Conservation (phyloP, 1,140 invertebrate species). For the Ips nitidus region DNA sequence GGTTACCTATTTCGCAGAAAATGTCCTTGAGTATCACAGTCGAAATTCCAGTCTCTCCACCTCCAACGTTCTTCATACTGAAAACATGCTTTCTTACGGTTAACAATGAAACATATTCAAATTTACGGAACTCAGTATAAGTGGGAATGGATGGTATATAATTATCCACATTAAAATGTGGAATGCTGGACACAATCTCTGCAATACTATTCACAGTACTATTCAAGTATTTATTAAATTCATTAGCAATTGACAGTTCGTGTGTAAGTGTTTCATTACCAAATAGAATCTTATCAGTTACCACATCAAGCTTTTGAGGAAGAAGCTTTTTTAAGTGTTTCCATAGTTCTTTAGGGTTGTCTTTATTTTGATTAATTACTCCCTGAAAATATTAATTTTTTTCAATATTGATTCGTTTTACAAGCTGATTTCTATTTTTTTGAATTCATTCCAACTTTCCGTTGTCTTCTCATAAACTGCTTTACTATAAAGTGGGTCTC, state of each 20-base stretch:
- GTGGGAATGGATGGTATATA: not conserved
- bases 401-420: slow-evolving; percentile 16
- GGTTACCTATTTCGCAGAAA: not conserved
- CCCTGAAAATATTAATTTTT: slow-evolving; percentile 7
- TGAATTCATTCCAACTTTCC: slow-evolving; percentile 1
- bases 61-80: slow-evolving; percentile 8
- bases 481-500: slow-evolving; percentile 9
- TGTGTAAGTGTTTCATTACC: not conserved
- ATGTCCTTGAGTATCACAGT: not conserved
- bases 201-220: slow-evolving; percentile 13
- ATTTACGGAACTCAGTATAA: slow-evolving; percentile 6
- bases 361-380: slow-evolving; percentile 4
- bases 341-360: slow-evolving; percentile 7
- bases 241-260: slow-evolving; percentile 11
- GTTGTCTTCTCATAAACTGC: slow-evolving; percentile 6
- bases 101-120: not conserved
- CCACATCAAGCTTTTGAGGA: not conserved
- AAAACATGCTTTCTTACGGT: not conserved
- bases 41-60: slow-evolving; percentile 13
- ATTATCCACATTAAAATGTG: not conserved
- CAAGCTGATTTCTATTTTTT: slow-evolving; percentile 14
- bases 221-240: slow-evolving; percentile 15
- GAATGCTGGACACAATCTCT: slow-evolving; percentile 6
- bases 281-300: slow-evolving; percentile 7
- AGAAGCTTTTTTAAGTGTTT: slow-evolving; percentile 10